phyloP scores from a whole-genome alignment of 2,113 vertebrate genomes.

The Anguilla rostrata region DNA sequence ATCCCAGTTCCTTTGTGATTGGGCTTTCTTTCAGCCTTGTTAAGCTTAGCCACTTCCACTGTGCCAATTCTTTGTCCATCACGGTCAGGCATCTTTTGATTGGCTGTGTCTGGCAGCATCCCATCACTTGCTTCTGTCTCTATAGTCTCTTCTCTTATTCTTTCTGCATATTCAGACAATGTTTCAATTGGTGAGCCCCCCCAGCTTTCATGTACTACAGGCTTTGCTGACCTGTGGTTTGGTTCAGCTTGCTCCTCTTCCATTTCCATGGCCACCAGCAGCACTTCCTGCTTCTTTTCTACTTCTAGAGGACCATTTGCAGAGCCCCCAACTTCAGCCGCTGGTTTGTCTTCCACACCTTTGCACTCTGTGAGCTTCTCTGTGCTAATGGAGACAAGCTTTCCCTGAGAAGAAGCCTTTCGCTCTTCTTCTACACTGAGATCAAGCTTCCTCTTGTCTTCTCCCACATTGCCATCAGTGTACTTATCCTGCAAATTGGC shows the following conservation, averaged over 20 bases:
- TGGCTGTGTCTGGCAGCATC: conserved; percentile 52
- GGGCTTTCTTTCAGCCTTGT: conserved; percentile 58
- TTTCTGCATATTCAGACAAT: conserved; percentile 34
- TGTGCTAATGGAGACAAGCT: conserved; percentile 23
- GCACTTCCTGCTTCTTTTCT: not conserved
- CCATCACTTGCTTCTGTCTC: conserved; percentile 17
- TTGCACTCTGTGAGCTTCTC: conserved; percentile 17
- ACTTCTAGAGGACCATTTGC: conserved; percentile 60
- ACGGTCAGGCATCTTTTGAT: conserved; percentile 56
- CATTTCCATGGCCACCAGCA: not conserved
- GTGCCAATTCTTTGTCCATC: conserved; percentile 41
- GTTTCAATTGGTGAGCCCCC: conserved; percentile 43
- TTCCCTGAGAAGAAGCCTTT: conserved; percentile 35
- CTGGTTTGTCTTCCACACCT: conserved; percentile 33
- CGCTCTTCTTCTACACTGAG: conserved; percentile 27
- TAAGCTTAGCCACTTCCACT: conserved; percentile 50
- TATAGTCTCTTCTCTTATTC: conserved; percentile 24
- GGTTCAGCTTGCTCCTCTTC: not conserved
- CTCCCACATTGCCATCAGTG: conserved; percentile 25
- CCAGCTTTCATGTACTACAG: not conserved
- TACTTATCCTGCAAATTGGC: not conserved
- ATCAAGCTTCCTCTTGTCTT: conserved; percentile 49
- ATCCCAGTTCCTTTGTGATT: conserved; percentile 59
- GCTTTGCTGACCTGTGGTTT: not conserved
- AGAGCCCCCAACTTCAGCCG: conserved; percentile 44